These are phyloP conservation scores for Lampris incognitus DNA, from an alignment of 2,113 vertebrate species.

Conservation along the genomic window DNA sequence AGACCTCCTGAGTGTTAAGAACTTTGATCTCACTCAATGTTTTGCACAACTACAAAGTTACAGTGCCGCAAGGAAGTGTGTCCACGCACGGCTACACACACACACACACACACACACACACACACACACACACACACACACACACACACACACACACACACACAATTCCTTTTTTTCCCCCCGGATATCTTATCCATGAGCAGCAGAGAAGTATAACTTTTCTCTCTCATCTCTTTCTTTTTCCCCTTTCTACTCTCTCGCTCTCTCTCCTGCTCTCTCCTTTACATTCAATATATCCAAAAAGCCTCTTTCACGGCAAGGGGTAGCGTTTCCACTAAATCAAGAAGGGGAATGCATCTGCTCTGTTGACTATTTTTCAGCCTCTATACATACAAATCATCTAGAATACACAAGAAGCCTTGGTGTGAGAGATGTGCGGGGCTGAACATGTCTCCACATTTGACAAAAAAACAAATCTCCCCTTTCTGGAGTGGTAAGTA, in stretches of 20 bases:
- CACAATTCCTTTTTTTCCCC: conserved; percentile 38
- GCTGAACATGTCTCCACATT: conserved; percentile 12
- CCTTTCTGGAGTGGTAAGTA: not conserved
- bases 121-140: not conserved
- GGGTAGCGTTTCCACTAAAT: not conserved
- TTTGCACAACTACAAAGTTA: conserved; percentile 58
- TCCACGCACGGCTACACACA: conserved; percentile 4
- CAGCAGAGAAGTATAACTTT: conserved; percentile 36
- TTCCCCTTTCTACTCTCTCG: conserved; percentile 1
- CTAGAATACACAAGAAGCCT: not conserved
- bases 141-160: conserved; percentile 18
- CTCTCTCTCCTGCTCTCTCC: conserved; percentile 7
- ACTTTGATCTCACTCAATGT: conserved; percentile 75
- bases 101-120: not conserved
- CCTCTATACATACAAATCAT: not conserved
- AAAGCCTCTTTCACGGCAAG: not conserved
- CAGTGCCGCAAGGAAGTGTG: conserved; percentile 50
- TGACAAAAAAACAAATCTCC: not conserved
- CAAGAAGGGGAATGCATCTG: not conserved
- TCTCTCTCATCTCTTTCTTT: conserved; percentile 31
- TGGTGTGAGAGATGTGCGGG: conserved; percentile 4
- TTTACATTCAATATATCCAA: not conserved
- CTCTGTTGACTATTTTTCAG: not conserved
- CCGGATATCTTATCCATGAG: conserved; percentile 22
- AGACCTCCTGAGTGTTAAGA: conserved; percentile 56